Evolutionary conservation across 2,797 vertebrate species (phyloP).

Genomic region (Spinus olivaceus): DNA sequence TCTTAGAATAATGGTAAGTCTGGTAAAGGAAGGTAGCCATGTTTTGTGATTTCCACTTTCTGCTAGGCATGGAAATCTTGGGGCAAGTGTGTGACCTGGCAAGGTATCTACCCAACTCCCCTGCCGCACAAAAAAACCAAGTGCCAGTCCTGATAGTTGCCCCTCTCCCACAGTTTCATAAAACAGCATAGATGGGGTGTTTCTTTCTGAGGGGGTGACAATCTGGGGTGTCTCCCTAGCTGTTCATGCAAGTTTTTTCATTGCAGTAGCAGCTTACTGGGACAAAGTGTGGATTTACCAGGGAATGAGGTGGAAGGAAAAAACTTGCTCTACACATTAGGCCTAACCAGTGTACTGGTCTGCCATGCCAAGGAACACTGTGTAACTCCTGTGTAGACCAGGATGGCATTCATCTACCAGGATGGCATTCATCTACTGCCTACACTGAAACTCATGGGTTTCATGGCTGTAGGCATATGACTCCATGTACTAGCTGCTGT

Average conservation of each 20-base stretch:
- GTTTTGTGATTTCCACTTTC: not conserved
- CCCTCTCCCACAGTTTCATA: not conserved
- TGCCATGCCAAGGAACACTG: not conserved
- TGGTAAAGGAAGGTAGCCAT: not conserved
- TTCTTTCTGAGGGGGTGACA: not conserved
- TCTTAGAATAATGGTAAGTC: not conserved
- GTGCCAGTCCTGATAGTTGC: rapidly evolving
- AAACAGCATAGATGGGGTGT: not conserved
- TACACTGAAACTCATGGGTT: not conserved
- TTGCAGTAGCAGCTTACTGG: not conserved
- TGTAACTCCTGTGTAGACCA: not conserved
- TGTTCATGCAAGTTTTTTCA: not conserved
- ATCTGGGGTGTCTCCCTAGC: not conserved
- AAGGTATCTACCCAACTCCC: not conserved
- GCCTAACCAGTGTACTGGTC: not conserved
- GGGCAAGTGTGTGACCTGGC: not conserved
- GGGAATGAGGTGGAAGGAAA: not conserved
- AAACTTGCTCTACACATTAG: not conserved
- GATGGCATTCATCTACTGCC: not conserved
- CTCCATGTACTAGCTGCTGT: not conserved
- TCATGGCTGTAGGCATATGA: not conserved
- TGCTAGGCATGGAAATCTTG: not conserved
- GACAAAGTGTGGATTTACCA: not conserved
- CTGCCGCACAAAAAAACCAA: not conserved
- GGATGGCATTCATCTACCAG: not conserved